Evolutionary conservation across 92 coral and sea anemone genomes (phyloP), one percentile per base, ranked within the genome.

Genomic region (Parazoanthus swiftii): DNA sequence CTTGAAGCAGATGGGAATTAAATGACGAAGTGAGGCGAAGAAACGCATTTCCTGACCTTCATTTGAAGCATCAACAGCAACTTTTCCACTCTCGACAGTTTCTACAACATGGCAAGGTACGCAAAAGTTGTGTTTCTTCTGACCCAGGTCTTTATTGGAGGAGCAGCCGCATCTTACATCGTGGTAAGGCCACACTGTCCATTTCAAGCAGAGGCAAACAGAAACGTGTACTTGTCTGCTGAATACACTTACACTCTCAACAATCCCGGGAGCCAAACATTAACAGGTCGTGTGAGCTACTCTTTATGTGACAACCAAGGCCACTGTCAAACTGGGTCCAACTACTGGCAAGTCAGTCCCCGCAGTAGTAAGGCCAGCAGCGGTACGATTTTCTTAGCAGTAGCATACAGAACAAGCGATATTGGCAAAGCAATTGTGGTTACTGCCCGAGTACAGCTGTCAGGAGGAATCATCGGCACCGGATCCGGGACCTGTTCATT

Each of bases 231-330:
- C 39, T 5, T 72, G 39, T 2, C 38, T n/a, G 76, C 76, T 8
- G 43, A 72, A 21, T 72, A 72, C 76, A 72, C 43, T 72, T 72
- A 72, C 76, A 72, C 76, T 38, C 38, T 72, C 76, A 72, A 72
- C 76, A 72, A 72, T 72, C 76, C 76, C 76, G 39, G 76, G 2
- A 72, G 76, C 76, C 76, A 72, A 72, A 72, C 76, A 5, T 1
- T 72, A 33, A 33, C 76, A 26, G 76, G 76, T 1, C 76, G 39
- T 13, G 76, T 2, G 42, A 33, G 21, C 38, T 8, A 8, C 39
- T 72, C 76, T 33, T 72, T 72, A 36, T 72, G 76, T 72, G 76
- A 72, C 76, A 72, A 33, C 76, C 76, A 72, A 36, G 76, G 42
- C 76, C 76, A 72, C 76, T 72, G 76, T 9, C 5, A 72, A 2